Base-by-base conservation (phyloP, 1,140 invertebrate species). In the Myzus persicae region DNA sequence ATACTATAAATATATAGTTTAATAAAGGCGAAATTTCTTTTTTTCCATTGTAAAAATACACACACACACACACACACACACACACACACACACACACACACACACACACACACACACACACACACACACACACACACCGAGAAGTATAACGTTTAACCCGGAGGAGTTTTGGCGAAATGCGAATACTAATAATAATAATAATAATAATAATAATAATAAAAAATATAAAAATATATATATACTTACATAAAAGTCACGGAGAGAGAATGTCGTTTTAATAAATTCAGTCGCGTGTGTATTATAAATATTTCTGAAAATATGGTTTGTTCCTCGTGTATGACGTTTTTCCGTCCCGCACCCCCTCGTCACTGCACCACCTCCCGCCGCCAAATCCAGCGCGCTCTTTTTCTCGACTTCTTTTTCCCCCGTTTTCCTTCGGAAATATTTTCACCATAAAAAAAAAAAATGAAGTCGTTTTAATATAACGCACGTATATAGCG, bases 221-320 rank as follows among this genome's bases (percentile, higher is more conserved):
- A 20, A 31, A 81, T 84, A 42, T 14, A 82, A 7, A 40, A 0
- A 82, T 38, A 38, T 22, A 81, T 84, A 44, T 44, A 44, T 44
- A 84, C 36, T 46, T 20, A 46, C 87, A 51, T 88, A 88, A 51
- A 88, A 88, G 87, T 88, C 87, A 40, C 20, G 76, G 42, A 87
- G 84, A 88, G 44, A 88, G 87, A 88, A 88, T 88, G 87, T 67
- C 59, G 76, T 84, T 92, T 92, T 92, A 92, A 92, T 92, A 92
- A 92, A 92, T 92, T 92, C 91, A 92, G 76, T 92, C 91, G 91
- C 91, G 91, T 92, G 91, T 92, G 76, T 92, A 92, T 84, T 92
- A 92, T 92, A 92, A 92, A 92, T 92, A 92, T 92, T 92, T 92
- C 91, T 92, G 76, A 46, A 92, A 92, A 92, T 92, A 92, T 92